These are phyloP conservation scores for Capreolus pygargus DNA, from an alignment of 2,113 vertebrate species.

Conservation along the genomic window DNA sequence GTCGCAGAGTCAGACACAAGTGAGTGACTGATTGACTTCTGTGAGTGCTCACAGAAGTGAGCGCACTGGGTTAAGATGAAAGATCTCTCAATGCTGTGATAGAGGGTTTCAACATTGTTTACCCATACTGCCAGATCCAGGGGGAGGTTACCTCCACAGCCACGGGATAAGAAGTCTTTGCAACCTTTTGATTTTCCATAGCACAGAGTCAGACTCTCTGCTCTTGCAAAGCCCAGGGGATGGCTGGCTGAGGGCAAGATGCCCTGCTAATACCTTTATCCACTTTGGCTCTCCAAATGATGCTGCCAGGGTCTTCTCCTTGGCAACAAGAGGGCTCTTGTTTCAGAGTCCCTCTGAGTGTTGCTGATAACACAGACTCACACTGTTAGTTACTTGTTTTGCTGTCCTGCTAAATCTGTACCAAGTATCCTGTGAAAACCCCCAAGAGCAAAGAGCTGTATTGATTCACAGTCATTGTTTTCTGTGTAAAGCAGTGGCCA, in stretches of 20 bases:
- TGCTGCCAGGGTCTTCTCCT: not conserved
- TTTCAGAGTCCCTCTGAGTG: not conserved
- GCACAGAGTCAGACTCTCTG: not conserved
- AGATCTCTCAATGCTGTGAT: not conserved
- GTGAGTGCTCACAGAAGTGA: not conserved
- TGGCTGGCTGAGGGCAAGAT: not conserved
- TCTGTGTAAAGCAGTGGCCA: not conserved
- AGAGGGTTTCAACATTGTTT: not conserved
- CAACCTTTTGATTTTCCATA: not conserved
- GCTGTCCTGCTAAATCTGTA: not conserved
- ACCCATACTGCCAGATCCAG: not conserved
- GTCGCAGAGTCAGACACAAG: not conserved
- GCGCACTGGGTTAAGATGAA: not conserved
- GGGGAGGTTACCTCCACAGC: not conserved
- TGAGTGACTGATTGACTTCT: not conserved
- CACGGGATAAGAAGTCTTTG: not conserved
- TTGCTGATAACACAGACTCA: not conserved
- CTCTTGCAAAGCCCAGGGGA: not conserved
- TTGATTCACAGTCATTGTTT: not conserved
- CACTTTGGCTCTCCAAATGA: not conserved
- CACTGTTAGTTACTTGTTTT: not conserved
- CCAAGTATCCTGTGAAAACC: not conserved
- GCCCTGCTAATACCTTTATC: not conserved
- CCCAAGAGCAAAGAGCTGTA: not conserved
- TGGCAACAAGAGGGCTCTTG: not conserved